These are phyloP conservation scores for Styela plicata DNA, from an alignment of 23 tunicate species.

Conservation along the genomic window DNA sequence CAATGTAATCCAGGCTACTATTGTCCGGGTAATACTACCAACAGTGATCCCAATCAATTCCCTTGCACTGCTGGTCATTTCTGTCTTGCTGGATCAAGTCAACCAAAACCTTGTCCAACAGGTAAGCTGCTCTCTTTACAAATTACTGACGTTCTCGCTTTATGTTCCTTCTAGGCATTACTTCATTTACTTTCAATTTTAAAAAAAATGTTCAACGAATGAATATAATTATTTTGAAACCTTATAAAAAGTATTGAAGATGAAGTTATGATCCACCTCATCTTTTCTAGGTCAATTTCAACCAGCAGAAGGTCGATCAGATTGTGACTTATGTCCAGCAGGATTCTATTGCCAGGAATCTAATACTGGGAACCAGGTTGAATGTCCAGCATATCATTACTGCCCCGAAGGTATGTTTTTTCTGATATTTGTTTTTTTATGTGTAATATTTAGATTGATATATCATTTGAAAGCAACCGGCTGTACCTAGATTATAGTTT, in stretches of 20 bases:
- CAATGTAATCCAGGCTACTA: slow-evolving; percentile 66
- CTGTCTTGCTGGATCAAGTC: slow-evolving; percentile 51
- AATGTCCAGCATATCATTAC: slow-evolving; percentile 71
- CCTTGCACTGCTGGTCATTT: slow-evolving; percentile 70
- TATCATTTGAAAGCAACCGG: too few relatives aligned
- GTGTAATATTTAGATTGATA: too few relatives aligned
- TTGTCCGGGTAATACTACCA: slow-evolving; percentile 82
- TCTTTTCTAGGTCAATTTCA: slow-evolving; percentile 67
- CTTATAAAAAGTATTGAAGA: too few relatives aligned
- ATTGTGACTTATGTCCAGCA: slow-evolving; percentile 59
- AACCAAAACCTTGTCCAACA: slow-evolving; percentile 67
- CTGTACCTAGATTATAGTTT: too few relatives aligned
- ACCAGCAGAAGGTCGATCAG: slow-evolving; percentile 22
- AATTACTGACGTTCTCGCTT: too few relatives aligned
- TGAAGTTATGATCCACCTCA: too few relatives aligned
- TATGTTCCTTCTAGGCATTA: background rate
- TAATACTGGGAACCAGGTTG: slow-evolving; percentile 36
- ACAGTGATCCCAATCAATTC: slow-evolving; percentile 53
- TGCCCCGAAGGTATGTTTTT: slow-evolving; percentile 66
- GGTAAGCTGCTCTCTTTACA: too few relatives aligned
- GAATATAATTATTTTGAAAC: too few relatives aligned
- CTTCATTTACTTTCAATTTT: background rate
- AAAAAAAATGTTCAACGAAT: background rate
- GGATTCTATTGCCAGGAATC: slow-evolving; percentile 81
- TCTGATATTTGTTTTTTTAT: too few relatives aligned